These are phyloP conservation scores for Apodemia mormo DNA, from an alignment of 2,888 invertebrate species.

Conservation along the genomic window DNA sequence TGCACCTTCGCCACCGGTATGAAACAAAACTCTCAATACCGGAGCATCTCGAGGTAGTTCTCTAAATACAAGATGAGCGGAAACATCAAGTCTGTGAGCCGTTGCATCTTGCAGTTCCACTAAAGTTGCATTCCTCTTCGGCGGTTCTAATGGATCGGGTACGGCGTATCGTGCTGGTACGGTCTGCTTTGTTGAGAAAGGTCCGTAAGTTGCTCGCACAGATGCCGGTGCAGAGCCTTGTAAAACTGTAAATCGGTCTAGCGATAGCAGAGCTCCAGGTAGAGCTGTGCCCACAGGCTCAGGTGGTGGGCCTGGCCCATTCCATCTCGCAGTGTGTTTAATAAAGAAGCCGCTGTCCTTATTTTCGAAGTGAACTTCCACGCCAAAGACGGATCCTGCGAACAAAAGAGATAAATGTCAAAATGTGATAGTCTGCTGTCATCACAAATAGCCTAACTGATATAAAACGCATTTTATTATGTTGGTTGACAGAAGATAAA, in stretches of 20 bases:
- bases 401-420: slow-evolving; percentile 42
- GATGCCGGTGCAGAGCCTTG: slow-evolving; percentile 95
- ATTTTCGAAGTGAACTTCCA: slow-evolving; percentile 95
- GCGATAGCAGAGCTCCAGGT: slow-evolving; percentile 87
- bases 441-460: slow-evolving; percentile 48
- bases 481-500: slow-evolving; percentile 60
- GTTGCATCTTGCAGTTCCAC: slow-evolving; percentile 83
- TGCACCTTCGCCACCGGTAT: slow-evolving; percentile 92
- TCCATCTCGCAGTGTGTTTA: slow-evolving; percentile 90
- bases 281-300: slow-evolving; percentile 73
- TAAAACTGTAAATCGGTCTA: slow-evolving; percentile 95
- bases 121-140: slow-evolving; percentile 81
- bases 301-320: slow-evolving; percentile 76
- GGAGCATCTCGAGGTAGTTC: slow-evolving; percentile 94
- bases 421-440: slow-evolving; percentile 39
- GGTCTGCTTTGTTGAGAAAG: slow-evolving; percentile 96
- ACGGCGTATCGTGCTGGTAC: slow-evolving; percentile 94
- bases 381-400: slow-evolving; percentile 85
- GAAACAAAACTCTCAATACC: slow-evolving; percentile 95
- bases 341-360: slow-evolving; percentile 95
- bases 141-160: slow-evolving; percentile 89
- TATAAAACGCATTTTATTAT: slow-evolving; percentile 66
- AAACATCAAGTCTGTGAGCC: slow-evolving; percentile 92
- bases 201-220: slow-evolving; percentile 95
- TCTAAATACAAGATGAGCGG: slow-evolving; percentile 94